Base-by-base conservation (phyloP, 1,140 invertebrate species). In the Maconellicoccus hirsutus region DNA sequence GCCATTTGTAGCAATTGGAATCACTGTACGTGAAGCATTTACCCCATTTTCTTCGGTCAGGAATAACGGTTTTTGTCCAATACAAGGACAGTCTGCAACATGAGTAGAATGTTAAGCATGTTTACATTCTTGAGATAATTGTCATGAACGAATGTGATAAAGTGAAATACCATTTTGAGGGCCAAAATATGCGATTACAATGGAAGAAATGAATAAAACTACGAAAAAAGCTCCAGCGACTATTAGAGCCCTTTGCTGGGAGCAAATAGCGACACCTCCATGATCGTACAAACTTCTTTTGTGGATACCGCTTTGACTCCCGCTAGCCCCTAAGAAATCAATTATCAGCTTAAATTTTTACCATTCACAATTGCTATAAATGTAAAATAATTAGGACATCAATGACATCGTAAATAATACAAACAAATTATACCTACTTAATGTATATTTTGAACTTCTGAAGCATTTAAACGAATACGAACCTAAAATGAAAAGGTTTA, bases 111-210 rank as follows among this genome's bases (percentile, higher is more conserved):
- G 27, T 12, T 29, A 8, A 12, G 21, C 7, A 23, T 66, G 8
- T 23, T 23, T 8, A 66, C 8, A 19, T 23, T 21, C 61, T 23
- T 66, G 22, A 66, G 7, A 66, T 8, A 66, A 66, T 66, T 66
- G 61, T 23, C 21, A n/a, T n/a, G n/a, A n/a, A n/a, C n/a, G n/a
- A n/a, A n/a, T n/a, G 66, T 23, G 7, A 23, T 10, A 23, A 59
- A 59, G 10, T 19, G 14, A 27, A 70, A 80, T 79, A 87, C 86
- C 84, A 77, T 85, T 84, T 79, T 87, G 87, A 73, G 91, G 90
- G 77, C 90, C 88, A 70, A 91, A 92, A 78, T 94, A 94, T 66
- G 93, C 92, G 73, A 94, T 91, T 73, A 96, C 87, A 72, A 94
- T 81, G 66, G 93, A 90, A 74, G 92, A 87, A 70, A 88, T 82